Evolutionary conservation across 2,797 vertebrate genomes (phyloP).

Genomic region (Gastrophryne carolinensis): DNA sequence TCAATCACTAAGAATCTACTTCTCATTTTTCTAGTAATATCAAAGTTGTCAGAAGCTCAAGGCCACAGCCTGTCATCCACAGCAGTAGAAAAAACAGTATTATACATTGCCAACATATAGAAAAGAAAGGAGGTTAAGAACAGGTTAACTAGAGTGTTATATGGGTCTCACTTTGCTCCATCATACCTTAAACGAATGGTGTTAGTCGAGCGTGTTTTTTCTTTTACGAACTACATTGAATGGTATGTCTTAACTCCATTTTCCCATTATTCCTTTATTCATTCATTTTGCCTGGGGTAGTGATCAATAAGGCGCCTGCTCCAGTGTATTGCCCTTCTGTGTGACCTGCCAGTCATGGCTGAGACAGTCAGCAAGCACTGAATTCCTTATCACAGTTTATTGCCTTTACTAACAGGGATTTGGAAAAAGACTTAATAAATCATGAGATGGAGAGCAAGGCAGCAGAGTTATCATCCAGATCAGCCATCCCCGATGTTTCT

Average conservation of each 20-base stretch:
- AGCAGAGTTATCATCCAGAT: slow-evolving; percentile 27
- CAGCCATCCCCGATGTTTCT: slow-evolving; percentile 19
- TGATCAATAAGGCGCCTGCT: slow-evolving; percentile 42
- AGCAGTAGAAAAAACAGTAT: background rate
- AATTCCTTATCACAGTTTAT: slow-evolving; percentile 42
- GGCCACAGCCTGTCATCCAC: too few species aligned
- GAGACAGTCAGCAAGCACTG: background rate
- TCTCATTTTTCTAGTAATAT: too few species aligned
- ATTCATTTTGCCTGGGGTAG: slow-evolving; percentile 25
- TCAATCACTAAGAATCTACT: too few species aligned
- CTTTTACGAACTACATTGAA: slow-evolving; percentile 25
- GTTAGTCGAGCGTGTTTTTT: slow-evolving; percentile 34
- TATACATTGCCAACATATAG: background rate
- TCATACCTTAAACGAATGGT: slow-evolving; percentile 21
- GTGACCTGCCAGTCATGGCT: slow-evolving; percentile 35
- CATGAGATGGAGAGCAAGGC: slow-evolving; percentile 6
- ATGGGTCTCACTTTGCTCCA: slow-evolving; percentile 12
- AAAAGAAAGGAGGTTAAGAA: slow-evolving; percentile 19
- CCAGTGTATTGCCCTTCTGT: slow-evolving; percentile 20
- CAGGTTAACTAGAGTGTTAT: slow-evolving; percentile 13
- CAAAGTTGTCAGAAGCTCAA: too few species aligned
- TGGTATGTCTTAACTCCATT: slow-evolving; percentile 31
- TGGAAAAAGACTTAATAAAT: slow-evolving; percentile 45
- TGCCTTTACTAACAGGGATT: slow-evolving; percentile 43
- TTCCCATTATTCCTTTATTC: slow-evolving; percentile 46